Evolutionary conservation across 2,888 invertebrate genomes (phyloP).

Genomic region (Diploptera punctata): DNA sequence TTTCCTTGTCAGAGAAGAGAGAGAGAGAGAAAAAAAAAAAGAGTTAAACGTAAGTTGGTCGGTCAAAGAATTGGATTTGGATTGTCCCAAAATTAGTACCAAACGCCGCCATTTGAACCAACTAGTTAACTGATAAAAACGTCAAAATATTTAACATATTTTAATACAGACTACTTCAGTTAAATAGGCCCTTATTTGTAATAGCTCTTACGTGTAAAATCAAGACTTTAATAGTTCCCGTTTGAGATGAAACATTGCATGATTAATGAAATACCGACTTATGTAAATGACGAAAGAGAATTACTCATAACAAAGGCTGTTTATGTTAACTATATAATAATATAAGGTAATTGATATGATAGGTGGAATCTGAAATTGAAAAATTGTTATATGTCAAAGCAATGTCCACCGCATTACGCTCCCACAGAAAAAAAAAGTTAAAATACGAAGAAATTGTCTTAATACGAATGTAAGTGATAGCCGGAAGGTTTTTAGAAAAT

Average conservation of each 20-base stretch:
- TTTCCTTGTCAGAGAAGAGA: no score
- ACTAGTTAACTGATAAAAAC: no score
- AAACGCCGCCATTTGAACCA: no score
- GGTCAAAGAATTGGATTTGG: no score
- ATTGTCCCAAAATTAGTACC: no score
- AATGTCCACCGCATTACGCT: not conserved
- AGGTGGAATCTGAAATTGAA: not conserved
- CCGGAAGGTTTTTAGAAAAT: not conserved
- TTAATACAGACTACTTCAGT: no score
- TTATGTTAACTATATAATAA: not conserved
- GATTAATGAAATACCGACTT: not conserved
- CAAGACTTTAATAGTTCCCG: not conserved
- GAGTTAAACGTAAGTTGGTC: no score
- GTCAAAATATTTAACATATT: no score
- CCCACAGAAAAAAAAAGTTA: not conserved
- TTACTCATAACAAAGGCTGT: slow-evolving; percentile 8
- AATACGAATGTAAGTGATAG: not conserved
- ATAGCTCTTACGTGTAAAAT: no score
- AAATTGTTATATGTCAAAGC: not conserved
- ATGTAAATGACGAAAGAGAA: not conserved
- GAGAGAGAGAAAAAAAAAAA: no score
- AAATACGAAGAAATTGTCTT: slow-evolving; percentile 20
- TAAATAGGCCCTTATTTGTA: no score
- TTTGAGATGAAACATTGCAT: not conserved
- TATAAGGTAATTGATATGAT: slow-evolving; percentile 1